Percentiles rank a stretch among this genome's conserved stretches.
These are phyloP conservation scores for Phthorimaea operculella DNA, from an alignment of 1,140 invertebrate species.

Conservation along the genomic window DNA sequence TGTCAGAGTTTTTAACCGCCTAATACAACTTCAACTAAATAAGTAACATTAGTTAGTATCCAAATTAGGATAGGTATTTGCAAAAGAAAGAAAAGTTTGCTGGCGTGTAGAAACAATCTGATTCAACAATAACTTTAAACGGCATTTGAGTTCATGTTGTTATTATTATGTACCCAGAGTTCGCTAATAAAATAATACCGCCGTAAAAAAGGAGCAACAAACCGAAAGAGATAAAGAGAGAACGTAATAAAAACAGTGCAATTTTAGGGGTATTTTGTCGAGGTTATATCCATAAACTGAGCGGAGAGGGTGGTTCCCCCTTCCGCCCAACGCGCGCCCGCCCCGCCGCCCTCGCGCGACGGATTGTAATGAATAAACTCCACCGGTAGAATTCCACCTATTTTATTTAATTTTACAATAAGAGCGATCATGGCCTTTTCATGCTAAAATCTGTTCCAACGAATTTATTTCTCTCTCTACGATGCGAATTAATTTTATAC, in stretches of 20 bases:
- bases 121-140: too few species aligned
- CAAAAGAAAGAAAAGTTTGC: too few species aligned
- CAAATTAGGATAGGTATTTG: too few species aligned
- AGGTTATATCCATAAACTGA: constrained; percentile 67
- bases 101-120: too few species aligned
- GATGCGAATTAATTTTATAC: neutral
- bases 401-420: constrained; percentile 60
- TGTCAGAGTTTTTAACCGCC: too few species aligned
- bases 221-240: constrained; percentile 65
- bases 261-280: constrained; percentile 68
- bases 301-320: constrained; percentile 35
- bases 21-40: too few species aligned
- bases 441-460: neutral
- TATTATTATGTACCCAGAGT: constrained; percentile 22
- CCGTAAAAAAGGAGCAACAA: constrained; percentile 58
- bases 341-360: constrained; percentile 27
- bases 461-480: constrained; percentile 18
- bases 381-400: constrained; percentile 37
- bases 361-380: constrained; percentile 66
- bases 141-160: constrained; percentile 1
- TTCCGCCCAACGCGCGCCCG: constrained; percentile 22
- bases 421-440: constrained; percentile 46
- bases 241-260: constrained; percentile 67
- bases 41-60: too few species aligned
- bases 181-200: constrained; percentile 64